phyloP scores from a whole-genome alignment of 2,888 invertebrate species.

The Tuta absoluta region DNA sequence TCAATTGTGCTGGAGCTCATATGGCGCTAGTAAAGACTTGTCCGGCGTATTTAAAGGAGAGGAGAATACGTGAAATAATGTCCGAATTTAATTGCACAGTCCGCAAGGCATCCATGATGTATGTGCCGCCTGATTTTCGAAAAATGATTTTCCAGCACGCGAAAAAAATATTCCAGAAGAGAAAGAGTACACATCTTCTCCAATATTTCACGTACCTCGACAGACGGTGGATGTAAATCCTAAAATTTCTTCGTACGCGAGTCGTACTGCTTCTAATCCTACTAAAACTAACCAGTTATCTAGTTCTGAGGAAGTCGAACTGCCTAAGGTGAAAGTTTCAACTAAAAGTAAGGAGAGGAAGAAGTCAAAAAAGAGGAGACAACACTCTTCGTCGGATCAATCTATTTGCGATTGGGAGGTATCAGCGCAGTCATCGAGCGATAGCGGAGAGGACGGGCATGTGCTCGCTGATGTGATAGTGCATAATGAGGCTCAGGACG shows the following conservation, averaged over 20 bases:
- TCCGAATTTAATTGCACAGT: constrained; percentile 35
- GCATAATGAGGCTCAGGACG: no score
- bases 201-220: background rate
- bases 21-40: constrained; percentile 33
- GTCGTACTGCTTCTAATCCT: no score
- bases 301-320: background rate
- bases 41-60: constrained; percentile 34
- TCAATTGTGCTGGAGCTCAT: constrained; percentile 34
- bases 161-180: no score
- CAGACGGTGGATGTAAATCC: background rate
- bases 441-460: background rate
- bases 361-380: background rate
- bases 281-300: no score
- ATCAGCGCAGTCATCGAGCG: background rate
- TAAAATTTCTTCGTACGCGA: no score
- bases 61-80: constrained; percentile 34
- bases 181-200: background rate
- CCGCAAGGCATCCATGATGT: constrained; percentile 30
- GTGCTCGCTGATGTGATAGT: background rate
- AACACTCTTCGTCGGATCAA: background rate
- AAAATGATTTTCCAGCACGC: background rate
- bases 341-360: background rate
- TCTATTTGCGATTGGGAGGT: background rate
- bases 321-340: no score
- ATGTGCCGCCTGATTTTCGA: background rate